These are phyloP conservation scores for Thereva unica DNA, from an alignment of 2,888 invertebrate genomes.

Conservation along the genomic window DNA sequence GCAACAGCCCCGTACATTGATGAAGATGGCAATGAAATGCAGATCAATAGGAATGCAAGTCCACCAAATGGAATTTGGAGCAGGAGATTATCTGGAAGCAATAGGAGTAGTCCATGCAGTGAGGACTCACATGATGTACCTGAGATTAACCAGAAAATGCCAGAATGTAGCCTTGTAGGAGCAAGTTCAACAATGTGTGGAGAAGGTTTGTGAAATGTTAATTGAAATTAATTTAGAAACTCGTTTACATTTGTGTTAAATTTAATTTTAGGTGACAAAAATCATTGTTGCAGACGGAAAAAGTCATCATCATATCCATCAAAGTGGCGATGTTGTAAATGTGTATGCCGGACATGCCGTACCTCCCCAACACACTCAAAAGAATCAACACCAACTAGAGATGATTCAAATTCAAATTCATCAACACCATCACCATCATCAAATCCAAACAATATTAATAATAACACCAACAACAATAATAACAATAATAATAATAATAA, in stretches of 20 bases:
- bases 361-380: too few species aligned
- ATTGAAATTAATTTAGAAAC: slow-evolving; percentile 1
- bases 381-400: too few species aligned
- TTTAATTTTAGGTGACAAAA: slow-evolving; percentile 42
- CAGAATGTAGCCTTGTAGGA: neutral
- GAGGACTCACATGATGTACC: slow-evolving; percentile 5
- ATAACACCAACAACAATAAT: too few species aligned
- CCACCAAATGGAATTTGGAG: too few species aligned
- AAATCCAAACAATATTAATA: neutral
- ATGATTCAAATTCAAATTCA: slow-evolving; percentile 13
- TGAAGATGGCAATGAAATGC: slow-evolving; percentile 25
- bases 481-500: too few species aligned
- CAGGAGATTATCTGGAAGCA: slow-evolving; percentile 1
- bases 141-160: slow-evolving; percentile 3
- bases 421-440: slow-evolving; percentile 9
- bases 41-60: slow-evolving; percentile 7
- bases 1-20: slow-evolving; percentile 36
- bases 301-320: slow-evolving; percentile 36
- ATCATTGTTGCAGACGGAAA: slow-evolving; percentile 51
- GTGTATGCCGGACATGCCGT: slow-evolving; percentile 47
- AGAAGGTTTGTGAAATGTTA: slow-evolving; percentile 44
- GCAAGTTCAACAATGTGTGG: slow-evolving; percentile 36
- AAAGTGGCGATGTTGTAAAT: slow-evolving; percentile 53
- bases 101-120: slow-evolving; percentile 27
- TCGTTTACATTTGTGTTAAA: neutral